These are phyloP conservation scores for Tethea ocularis DNA, from an alignment of 2,888 invertebrate species.

Conservation along the genomic window DNA sequence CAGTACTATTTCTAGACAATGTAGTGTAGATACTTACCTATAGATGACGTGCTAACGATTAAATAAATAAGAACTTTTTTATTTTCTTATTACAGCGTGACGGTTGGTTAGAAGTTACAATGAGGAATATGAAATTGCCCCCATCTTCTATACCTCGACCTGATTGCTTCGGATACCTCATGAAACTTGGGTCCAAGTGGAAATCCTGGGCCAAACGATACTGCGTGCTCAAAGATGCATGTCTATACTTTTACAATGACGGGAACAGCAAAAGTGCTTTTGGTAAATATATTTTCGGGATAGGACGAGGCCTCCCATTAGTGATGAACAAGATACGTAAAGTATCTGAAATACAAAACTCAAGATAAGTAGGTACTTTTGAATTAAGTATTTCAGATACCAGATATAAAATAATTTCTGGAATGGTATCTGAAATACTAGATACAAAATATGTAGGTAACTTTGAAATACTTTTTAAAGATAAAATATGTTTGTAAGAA, in stretches of 20 bases:
- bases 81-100: slow-evolving; percentile 60
- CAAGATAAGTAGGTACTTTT: no score
- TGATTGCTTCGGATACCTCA: slow-evolving; percentile 96
- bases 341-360: no score
- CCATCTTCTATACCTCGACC: slow-evolving; percentile 91
- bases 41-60: not conserved
- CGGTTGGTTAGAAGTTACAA: slow-evolving; percentile 85
- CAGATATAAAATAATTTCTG: no score
- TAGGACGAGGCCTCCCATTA: no score
- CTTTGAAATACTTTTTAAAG: no score
- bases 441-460: no score
- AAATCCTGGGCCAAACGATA: slow-evolving; percentile 96
- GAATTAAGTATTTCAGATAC: no score
- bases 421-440: no score
- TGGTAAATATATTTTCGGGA: slow-evolving; percentile 81
- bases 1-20: not conserved
- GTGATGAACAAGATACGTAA: no score
- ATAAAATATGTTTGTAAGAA: no score
- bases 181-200: slow-evolving; percentile 93
- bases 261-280: slow-evolving; percentile 93
- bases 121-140: slow-evolving; percentile 91
- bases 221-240: slow-evolving; percentile 97
- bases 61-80: not conserved
- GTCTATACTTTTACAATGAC: slow-evolving; percentile 96
- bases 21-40: not conserved